These are phyloP conservation scores for Athetis lepigone DNA, from an alignment of 2,888 invertebrate genomes.

Conservation along the genomic window DNA sequence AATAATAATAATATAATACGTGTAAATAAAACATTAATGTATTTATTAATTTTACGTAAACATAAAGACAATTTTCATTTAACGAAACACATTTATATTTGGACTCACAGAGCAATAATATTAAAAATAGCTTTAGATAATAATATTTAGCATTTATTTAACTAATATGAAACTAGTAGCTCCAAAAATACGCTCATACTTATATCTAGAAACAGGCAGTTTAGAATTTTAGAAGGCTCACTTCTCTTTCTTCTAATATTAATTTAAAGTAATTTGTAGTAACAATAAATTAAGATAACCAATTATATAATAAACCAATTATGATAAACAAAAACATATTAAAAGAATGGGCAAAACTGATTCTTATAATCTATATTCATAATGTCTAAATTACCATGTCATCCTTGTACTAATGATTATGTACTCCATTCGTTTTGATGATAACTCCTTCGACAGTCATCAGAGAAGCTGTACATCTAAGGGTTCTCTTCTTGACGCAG, in stretches of 20 bases:
- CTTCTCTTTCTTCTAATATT: no score
- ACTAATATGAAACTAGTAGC: background rate
- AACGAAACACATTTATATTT: background rate
- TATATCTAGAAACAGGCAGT: no score
- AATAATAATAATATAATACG: background rate
- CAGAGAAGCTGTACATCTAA: conserved; percentile 62
- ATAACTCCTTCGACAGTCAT: conserved; percentile 59
- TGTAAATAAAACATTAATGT: background rate
- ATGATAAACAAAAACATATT: no score
- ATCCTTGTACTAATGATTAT: conserved; percentile 49
- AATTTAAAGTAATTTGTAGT: no score
- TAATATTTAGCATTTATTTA: background rate
- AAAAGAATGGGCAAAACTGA: no score
- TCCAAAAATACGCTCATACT: no score
- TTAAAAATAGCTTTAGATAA: background rate
- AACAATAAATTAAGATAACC: no score
- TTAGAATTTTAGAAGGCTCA: no score
- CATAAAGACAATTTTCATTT: background rate
- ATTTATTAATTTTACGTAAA: background rate
- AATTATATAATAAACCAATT: no score
- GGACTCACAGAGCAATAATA: background rate
- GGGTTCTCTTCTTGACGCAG: conserved; percentile 63
- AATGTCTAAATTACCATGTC: background rate
- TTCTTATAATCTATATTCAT: no score
- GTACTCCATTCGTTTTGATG: conserved; percentile 38